Evolutionary conservation across 1,140 invertebrate genomes (phyloP).

Genomic region (Neoseiulus cucumeris): DNA sequence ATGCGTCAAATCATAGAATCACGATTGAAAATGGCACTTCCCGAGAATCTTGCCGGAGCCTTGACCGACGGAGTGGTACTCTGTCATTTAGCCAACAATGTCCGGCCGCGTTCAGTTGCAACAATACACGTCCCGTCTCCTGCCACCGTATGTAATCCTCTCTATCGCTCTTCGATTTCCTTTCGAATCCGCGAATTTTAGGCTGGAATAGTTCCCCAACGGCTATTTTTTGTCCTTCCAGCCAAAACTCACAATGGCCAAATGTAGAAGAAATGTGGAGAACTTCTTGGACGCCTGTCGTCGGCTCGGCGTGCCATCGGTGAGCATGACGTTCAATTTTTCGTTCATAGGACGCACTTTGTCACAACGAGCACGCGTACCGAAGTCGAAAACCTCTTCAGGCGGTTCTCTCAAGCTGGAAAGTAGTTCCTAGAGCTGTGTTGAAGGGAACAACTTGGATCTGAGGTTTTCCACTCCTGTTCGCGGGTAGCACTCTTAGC

Average conservation of each 20-base stretch:
- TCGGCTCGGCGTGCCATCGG: slow-evolving; percentile 79
- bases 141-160: slow-evolving; percentile 51
- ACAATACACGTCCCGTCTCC: slow-evolving; percentile 85
- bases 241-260: slow-evolving; percentile 78
- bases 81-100: slow-evolving; percentile 78
- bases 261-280: slow-evolving; percentile 79
- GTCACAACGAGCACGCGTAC: too few relatives aligned
- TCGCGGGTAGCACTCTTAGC: too few relatives aligned
- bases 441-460: too few relatives aligned
- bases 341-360: too few relatives aligned
- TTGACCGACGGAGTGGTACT: slow-evolving; percentile 74
- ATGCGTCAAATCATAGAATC: slow-evolving; percentile 72
- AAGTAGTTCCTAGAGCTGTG: too few relatives aligned
- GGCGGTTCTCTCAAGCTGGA: too few relatives aligned
- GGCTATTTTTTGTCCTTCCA: slow-evolving; percentile 31
- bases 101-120: slow-evolving; percentile 63
- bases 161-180: background rate
- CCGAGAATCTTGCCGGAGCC: slow-evolving; percentile 61
- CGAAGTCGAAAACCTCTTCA: too few relatives aligned
- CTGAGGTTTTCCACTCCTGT: too few relatives aligned
- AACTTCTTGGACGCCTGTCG: slow-evolving; percentile 84
- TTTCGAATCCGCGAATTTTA: background rate
- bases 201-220: background rate
- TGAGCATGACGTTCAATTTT: slow-evolving; percentile 34
- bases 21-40: slow-evolving; percentile 65